Base-by-base conservation (phyloP, 2,797 vertebrate species). In the Halcyon smyrnensis region DNA sequence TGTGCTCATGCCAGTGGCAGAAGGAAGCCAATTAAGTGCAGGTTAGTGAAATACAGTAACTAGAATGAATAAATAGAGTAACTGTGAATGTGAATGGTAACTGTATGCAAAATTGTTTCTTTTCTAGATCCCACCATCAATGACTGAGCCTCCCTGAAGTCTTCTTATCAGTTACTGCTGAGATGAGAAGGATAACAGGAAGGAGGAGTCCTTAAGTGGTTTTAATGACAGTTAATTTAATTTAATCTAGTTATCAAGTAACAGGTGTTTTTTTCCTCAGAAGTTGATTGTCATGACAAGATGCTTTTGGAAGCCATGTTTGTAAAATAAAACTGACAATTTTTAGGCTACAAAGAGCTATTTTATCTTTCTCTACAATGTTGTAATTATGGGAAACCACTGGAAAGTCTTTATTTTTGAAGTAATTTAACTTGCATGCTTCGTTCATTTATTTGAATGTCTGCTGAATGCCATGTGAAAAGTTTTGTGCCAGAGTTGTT, bases 271-370 rank as follows among this genome's bases (percentile, higher is more conserved):
- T 92, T 89, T 83, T 62, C 71, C 57, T 92, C 46, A 83, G 87
- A 92, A 94, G 77, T 68, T 1, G 0, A 75, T 85, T 92, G 84
- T 91, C 76, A 46, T 54, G 78, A 87, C 80, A 75, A 93, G 71
- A 85, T 85, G 80, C 87, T 94, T 94, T 93, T 94, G 84, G 63
- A 94, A 95, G 75, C 83, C 43, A 34, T 93, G 57, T 90, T 89
- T 93, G 89, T 95, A 83, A 92, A 97, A 95, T 87, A 95, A 97
- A 96, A 77, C 79, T 87, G 82, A 83, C 74, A 84, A 74, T 85
- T 95, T 94, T 96, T 84, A 76, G 59, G 68, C 56, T 92, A 95
- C 73, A 89, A 90, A 91, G 94, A 80, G 62, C 79, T 90, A 79
- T 81, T 93, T 80, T 96, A 24, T 83, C 48, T 90, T 87, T 62